Evolutionary conservation across 2,797 vertebrate species (phyloP), one percentile per base, ranked within the genome.

Genomic region (Lepus oiostolus): DNA sequence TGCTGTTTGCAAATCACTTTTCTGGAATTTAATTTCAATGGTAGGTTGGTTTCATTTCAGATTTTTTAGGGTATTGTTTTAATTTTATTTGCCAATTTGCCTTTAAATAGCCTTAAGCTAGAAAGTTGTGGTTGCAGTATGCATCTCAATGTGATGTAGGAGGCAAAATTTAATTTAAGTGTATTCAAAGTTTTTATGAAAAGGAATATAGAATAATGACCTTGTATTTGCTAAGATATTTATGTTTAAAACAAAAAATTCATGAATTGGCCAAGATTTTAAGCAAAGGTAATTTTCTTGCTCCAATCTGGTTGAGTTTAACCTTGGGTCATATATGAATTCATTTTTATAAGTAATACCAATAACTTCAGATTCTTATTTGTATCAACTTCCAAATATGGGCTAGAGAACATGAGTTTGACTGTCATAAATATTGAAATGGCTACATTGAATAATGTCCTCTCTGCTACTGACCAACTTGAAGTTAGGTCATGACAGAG

Each of bases 1-100:
- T 96, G 92, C 98, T 98, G 98, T 98, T 98, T 98, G 98, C 97
- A 98, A 98, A 98, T 98, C 98, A 98, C 93, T 98, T 97, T 97
- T 96, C 96, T 96, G 97, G 97, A 98, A 98, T 98, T 98, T 98
- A 98, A 98, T 98, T 98, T 98, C 97, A 98, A 98, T 97, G 97
- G 97, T 97, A 97, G 96, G 96, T 98, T 98, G 96, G 96, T 98
- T 98, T 98, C 97, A 96, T 95, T 94, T 96, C 50, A 75, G 77
- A 35, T 96, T 98, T 97, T 97, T 92, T n/a, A 30, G 54, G 17
- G 7, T 91, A 97, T 98, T 98, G 96, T 97, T 98, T 98, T 98
- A 98, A 98, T 98, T 98, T 98, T 98, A 98, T 98, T 98, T 98
- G 95, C 97, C 97, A 97, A 98, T 98, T 98, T 98, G 96, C 94